Conservation (phyloP, 2,797 vertebrate species). For the Alca torda region DNA sequence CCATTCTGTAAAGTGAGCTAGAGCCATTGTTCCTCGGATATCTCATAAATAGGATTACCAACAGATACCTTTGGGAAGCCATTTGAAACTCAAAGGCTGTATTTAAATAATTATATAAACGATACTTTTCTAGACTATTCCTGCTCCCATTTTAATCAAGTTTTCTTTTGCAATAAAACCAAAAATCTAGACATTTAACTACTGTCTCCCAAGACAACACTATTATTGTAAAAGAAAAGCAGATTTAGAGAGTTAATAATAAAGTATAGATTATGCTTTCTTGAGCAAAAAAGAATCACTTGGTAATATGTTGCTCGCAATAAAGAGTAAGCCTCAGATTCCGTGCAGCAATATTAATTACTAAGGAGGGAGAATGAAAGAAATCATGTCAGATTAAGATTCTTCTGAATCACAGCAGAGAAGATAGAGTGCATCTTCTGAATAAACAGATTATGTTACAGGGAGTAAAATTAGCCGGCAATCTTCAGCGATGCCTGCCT, state of each 20-base stretch:
- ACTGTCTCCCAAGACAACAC: background rate
- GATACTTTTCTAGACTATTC: background rate
- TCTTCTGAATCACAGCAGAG: conserved; percentile 45
- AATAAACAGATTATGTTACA: conserved; percentile 50
- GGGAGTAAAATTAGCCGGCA: conserved; percentile 29
- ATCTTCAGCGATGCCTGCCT: background rate
- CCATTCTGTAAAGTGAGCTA: background rate
- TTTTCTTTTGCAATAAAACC: background rate
- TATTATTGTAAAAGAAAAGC: conserved; percentile 8
- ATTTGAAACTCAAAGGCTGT: background rate
- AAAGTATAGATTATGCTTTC: conserved; percentile 20
- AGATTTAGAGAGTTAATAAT: conserved; percentile 62
- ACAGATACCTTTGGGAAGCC: background rate
- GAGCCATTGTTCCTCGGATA: background rate
- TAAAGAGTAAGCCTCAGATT: conserved; percentile 55
- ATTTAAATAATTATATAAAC: background rate
- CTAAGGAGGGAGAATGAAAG: conserved; percentile 48
- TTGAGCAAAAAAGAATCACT: conserved; percentile 18
- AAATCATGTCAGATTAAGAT: conserved; percentile 49
- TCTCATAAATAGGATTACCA: background rate
- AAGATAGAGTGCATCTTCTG: conserved; percentile 30
- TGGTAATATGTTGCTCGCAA: conserved; percentile 54
- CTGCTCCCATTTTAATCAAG: background rate
- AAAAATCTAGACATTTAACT: background rate
- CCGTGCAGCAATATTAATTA: conserved; percentile 63